Evolutionary conservation across 1,140 invertebrate species (phyloP).

Genomic region (Cotesia typhae): DNA sequence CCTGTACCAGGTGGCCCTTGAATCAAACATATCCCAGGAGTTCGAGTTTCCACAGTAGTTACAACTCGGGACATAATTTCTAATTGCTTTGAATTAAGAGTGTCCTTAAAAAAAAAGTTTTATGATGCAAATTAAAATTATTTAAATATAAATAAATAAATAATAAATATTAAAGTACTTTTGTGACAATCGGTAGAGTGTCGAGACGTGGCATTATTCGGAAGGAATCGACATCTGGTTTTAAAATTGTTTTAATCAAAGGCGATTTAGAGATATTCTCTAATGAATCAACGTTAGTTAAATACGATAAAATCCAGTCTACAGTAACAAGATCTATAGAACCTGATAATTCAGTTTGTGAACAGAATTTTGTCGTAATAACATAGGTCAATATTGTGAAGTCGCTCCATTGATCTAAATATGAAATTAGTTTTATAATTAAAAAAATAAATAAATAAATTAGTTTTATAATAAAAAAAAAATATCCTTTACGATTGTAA

Average conservation of each 20-base stretch:
- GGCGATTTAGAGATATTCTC: background rate
- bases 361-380: too few relatives aligned
- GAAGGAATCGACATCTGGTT: too few relatives aligned
- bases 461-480: too few relatives aligned
- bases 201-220: background rate
- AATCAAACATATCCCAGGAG: slow-evolving; percentile 7
- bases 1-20: slow-evolving; percentile 25
- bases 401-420: too few relatives aligned
- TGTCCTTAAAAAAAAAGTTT: background rate
- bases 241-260: background rate
- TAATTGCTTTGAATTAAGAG: background rate
- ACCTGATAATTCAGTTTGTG: too few relatives aligned
- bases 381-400: too few relatives aligned
- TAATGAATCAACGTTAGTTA: background rate
- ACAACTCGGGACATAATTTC: background rate
- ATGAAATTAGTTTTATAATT: too few relatives aligned
- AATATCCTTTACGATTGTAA: too few relatives aligned
- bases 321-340: too few relatives aligned
- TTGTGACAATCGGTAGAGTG: background rate
- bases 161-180: background rate
- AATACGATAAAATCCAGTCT: too few relatives aligned
- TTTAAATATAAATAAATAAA: background rate
- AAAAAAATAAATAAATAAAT: too few relatives aligned
- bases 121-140: background rate
- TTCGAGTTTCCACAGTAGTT: background rate